These are phyloP conservation scores for Catostomus latipinnis DNA, from an alignment of 2,797 vertebrate species.

Conservation along the genomic window DNA sequence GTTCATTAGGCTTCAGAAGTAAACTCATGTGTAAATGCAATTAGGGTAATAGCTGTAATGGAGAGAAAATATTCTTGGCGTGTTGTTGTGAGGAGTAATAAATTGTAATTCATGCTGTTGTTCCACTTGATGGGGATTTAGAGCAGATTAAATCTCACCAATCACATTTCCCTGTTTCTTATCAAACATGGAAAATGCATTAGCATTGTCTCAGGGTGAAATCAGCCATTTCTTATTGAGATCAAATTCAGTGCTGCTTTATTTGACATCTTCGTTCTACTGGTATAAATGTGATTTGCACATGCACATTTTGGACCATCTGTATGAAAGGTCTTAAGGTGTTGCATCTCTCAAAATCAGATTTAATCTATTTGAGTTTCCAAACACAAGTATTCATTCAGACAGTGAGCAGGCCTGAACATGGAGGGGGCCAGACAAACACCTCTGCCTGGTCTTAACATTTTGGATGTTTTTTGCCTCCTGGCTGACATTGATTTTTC, in stretches of 20 bases:
- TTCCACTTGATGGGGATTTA: constrained; percentile 47
- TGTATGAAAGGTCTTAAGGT: constrained; percentile 25
- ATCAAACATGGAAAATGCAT: constrained; percentile 24
- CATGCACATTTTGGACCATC: constrained; percentile 54
- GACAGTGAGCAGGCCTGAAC: constrained; percentile 21
- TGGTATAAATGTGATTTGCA: constrained; percentile 43
- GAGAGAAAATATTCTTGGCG: neutral
- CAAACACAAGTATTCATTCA: constrained; percentile 21
- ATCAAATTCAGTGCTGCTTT: constrained; percentile 35
- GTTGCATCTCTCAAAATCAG: constrained; percentile 3
- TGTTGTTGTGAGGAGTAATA: constrained; percentile 33
- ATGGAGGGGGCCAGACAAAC: constrained; percentile 12
- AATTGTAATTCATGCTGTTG: constrained; percentile 27
- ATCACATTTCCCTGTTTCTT: constrained; percentile 47
- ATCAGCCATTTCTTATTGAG: constrained; percentile 31
- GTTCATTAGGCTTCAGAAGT: constrained; percentile 25
- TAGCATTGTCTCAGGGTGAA: constrained; percentile 16
- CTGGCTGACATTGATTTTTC: constrained; percentile 27
- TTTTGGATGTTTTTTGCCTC: constrained; percentile 14
- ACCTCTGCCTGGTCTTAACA: neutral
- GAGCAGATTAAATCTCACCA: constrained; percentile 44
- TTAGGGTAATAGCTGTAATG: constrained; percentile 42
- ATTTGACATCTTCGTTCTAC: constrained; percentile 35
- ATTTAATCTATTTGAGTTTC: constrained; percentile 29
- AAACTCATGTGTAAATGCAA: constrained; percentile 22